phyloP scores from a whole-genome alignment of 2,113 vertebrate genomes.

The Lepus americanus region DNA sequence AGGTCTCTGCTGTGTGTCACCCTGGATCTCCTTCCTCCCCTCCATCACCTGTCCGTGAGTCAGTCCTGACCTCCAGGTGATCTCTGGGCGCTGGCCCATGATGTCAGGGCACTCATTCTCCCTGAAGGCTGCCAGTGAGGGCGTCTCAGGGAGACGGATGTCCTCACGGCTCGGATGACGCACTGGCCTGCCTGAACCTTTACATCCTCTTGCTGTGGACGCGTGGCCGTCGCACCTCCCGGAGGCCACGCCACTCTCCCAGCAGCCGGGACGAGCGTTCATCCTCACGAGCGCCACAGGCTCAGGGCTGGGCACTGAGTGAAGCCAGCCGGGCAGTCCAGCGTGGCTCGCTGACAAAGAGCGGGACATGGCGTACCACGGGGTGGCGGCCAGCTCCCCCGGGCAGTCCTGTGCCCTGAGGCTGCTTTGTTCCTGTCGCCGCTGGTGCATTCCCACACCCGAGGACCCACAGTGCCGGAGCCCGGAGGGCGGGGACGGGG shows the following conservation, averaged over 20 bases:
- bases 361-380: neutral
- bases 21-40: conserved; percentile 21
- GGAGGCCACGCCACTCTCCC: neutral
- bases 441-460: no score
- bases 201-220: neutral
- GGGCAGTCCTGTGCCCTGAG: neutral
- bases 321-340: neutral
- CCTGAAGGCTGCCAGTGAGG: neutral
- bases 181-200: conserved; percentile 34
- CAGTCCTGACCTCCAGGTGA: conserved; percentile 58
- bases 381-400: neutral
- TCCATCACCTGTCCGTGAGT: conserved; percentile 45
- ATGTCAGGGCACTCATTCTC: neutral
- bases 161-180: conserved; percentile 39
- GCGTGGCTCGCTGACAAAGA: neutral
- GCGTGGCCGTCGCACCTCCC: neutral
- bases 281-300: neutral
- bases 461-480: neutral
- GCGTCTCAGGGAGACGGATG: conserved; percentile 38
- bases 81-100: conserved; percentile 27
- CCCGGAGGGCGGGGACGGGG: no score
- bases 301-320: neutral
- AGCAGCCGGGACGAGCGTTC: neutral
- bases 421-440: neutral
- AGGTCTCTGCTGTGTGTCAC: conserved; percentile 41